Conservation (phyloP, 2,888 invertebrate species). For the Dendrolimus houi region DNA sequence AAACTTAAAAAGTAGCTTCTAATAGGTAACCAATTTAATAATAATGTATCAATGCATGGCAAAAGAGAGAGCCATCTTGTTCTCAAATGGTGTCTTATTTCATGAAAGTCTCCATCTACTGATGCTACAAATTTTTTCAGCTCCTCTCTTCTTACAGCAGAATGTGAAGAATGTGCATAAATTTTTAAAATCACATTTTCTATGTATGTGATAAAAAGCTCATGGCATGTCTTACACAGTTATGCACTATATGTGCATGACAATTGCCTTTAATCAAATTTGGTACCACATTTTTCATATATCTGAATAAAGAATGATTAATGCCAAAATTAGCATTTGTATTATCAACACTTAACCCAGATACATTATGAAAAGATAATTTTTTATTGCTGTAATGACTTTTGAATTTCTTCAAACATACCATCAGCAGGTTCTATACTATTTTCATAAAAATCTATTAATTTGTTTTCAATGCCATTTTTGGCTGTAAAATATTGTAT, state of each 20-base stretch:
- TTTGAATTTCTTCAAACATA: constrained; percentile 19
- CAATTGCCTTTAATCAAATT: constrained; percentile 18
- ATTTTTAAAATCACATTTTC: constrained; percentile 14
- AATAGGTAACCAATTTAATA: constrained; percentile 12
- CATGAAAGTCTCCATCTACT: constrained; percentile 18
- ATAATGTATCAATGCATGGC: constrained; percentile 8
- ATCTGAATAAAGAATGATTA: constrained; percentile 19
- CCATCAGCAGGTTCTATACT: constrained; percentile 20
- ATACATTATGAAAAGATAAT: constrained; percentile 21
- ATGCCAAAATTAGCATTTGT: constrained; percentile 28
- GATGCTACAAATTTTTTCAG: constrained; percentile 8
- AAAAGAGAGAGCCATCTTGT: constrained; percentile 12
- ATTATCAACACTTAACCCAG: constrained; percentile 31
- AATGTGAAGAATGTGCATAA: constrained; percentile 13
- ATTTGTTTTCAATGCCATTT: constrained; percentile 18
- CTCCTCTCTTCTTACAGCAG: constrained; percentile 11
- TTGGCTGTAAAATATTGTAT: constrained; percentile 19
- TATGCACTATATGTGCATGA: constrained; percentile 22
- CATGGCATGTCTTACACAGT: constrained; percentile 18
- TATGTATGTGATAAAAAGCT: constrained; percentile 8
- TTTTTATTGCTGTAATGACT: constrained; percentile 15
- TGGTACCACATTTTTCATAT: constrained; percentile 16
- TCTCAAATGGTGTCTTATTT: constrained; percentile 12
- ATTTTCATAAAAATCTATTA: constrained; percentile 24
- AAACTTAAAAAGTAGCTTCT: constrained; percentile 16